Evolutionary conservation across 2,113 vertebrate species (phyloP).

Genomic region (Propithecus coquereli): DNA sequence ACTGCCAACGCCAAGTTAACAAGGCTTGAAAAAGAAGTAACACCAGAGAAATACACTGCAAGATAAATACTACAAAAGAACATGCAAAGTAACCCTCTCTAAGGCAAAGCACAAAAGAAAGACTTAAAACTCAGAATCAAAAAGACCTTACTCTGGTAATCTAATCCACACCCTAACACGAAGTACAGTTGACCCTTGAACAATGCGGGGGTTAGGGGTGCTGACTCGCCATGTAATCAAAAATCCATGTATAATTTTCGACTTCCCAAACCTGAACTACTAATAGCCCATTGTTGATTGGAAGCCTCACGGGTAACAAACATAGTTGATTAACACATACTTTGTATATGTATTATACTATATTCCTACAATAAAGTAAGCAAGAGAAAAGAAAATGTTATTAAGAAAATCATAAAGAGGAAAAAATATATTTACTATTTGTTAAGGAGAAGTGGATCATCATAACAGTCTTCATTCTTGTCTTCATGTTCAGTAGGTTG

Average conservation of each 20-base stretch:
- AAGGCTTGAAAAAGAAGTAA: background rate
- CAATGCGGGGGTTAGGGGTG: background rate
- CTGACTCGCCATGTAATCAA: background rate
- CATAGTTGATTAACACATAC: background rate
- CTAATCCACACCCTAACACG: background rate
- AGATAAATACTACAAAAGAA: background rate
- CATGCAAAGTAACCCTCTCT: background rate
- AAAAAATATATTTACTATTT: background rate
- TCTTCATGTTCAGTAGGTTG: background rate
- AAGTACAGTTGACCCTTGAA: background rate
- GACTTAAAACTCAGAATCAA: background rate
- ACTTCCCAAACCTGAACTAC: background rate
- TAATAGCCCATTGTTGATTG: background rate
- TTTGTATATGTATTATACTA: background rate
- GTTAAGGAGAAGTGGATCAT: background rate
- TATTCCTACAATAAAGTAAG: background rate
- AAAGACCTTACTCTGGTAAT: background rate
- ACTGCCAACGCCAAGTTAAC: background rate
- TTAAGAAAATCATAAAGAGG: background rate
- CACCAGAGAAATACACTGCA: background rate
- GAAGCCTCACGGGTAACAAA: background rate
- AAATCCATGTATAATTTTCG: background rate
- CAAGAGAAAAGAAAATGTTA: background rate
- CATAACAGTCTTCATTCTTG: background rate
- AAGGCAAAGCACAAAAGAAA: background rate